Evolutionary conservation across 2,797 vertebrate genomes (phyloP), one percentile per base, ranked within the genome.

Genomic region (Fistularia commersonii): DNA sequence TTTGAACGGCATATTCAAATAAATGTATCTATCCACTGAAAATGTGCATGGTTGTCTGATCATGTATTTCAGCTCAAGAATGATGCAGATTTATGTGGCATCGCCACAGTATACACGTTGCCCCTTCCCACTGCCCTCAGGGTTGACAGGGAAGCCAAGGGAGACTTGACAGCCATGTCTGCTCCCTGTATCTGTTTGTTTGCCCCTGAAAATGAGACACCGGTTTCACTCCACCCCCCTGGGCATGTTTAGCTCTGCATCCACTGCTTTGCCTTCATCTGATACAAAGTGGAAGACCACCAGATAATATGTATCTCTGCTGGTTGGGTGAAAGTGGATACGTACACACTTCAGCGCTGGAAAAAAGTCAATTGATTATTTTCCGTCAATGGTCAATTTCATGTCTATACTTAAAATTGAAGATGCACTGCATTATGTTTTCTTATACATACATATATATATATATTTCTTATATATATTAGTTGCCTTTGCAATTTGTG

Each of bases 141-240:
- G 87, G 82, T 73, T 77, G 82, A 83, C 77, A 80, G 72, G 63
- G 68, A 71, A 87, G 81, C 79, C 87, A 81, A 86, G 84, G 73
- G 82, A 83, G 88, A 90, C 79, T 83, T 91, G 88, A 90, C 90
- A 91, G 89, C 79, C 77, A 71, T 86, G 87, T 90, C 88, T 91
- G 90, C 75, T 90, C 79, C 78, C 82, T 89, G 89, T 88, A 87
- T 81, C 72, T 81, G 81, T 87, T 82, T 79, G 83, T 82, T 80
- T 87, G 84, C 78, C 86, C 83, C 86, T 85, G 84, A 88, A 89
- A 88, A 83, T 48, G 77, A 90, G 87, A 87, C 77, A 71, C 84
- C 62, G 49, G 76, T 80, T 84, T 84, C 81, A 74, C 74, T 79
- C 40, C 64, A 64, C 69, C 84, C 87, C 87, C 79, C 68, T 81